Conservation (phyloP, 2,888 invertebrate genomes). For the Xylophagus ater region DNA sequence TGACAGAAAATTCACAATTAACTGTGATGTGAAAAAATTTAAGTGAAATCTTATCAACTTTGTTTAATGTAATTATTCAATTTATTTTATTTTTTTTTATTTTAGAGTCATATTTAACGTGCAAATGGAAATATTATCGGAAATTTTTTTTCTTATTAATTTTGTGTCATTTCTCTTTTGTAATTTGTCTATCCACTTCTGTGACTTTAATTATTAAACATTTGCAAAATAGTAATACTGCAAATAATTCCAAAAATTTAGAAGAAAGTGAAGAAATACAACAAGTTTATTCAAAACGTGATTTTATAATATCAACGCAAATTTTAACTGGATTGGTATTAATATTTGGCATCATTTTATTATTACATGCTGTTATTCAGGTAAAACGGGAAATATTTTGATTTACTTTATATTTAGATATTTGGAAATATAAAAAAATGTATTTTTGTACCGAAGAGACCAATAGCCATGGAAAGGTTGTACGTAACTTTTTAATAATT, state of each 20-base stretch:
- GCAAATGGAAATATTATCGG: conserved; percentile 44
- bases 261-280: too few relatives aligned
- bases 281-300: too few relatives aligned
- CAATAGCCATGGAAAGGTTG: too few relatives aligned
- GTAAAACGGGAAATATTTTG: too few relatives aligned
- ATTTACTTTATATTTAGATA: too few relatives aligned
- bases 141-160: conserved; percentile 41
- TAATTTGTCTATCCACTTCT: conserved; percentile 32
- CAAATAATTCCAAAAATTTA: conserved; percentile 19
- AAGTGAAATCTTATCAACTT: too few relatives aligned
- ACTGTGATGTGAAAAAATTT: too few relatives aligned
- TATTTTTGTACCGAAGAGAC: too few relatives aligned
- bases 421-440: too few relatives aligned
- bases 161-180: conserved; percentile 34
- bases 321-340: conserved; percentile 21
- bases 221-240: conserved; percentile 7
- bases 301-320: conserved; percentile 17
- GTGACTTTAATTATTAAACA: conserved; percentile 14
- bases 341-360: conserved; percentile 26
- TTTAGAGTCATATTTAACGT: conserved; percentile 37
- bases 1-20: too few relatives aligned
- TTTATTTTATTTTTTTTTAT: conserved; percentile 15
- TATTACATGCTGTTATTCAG: conserved; percentile 30
- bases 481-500: too few relatives aligned
- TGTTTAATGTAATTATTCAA: too few relatives aligned